Base-by-base conservation (phyloP, 2,888 invertebrate genomes). In the Flabesymbios commensalis region DNA sequence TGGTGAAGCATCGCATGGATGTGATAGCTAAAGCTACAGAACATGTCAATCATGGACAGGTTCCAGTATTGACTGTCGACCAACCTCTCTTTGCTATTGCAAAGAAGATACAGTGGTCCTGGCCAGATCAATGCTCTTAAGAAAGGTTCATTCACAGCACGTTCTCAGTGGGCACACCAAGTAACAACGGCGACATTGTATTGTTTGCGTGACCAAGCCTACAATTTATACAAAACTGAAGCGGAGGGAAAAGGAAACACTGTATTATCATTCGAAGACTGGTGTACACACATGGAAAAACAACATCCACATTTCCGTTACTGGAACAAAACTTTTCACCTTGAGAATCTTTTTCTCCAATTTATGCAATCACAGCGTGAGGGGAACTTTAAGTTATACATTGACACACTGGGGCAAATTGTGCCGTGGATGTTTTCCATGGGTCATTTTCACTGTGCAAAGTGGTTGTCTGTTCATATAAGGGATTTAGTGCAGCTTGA, bases 1-100 rank as follows among this genome's bases (percentile, higher is more conserved):
- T 63, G 63, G 19, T 63, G n/a, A 64, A 64, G 54, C 57, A 59
- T 61, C 59, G 17, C n/a, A 61, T 59, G 59, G 36, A 32, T 29
- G 33, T 47, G 7, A 17, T 32, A 5, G 19, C 17, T 7, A 4
- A 31, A 58, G 26, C 55, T 17, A 45, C 39, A 5, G 10, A 47
- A 42, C 29, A 28, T 22, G 45, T 59, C 4, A 58, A 59, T 39
- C 57, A 22, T 24, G 59, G 28, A 29, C 59, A 59, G 33, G 24
- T 41, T 4, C 45, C 57, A 28, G 32, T 59, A 32, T 5, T 59
- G 19, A 45, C 41, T 33, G 33, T 33, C 5, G 55, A 59, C 22
- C 42, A 52, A 39, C 59, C 55, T 3, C 22, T 45, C 4, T 59
- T 19, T 59, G 57, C 57, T 10, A 19, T 59, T 32, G 57, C 31